Conservation (phyloP, 2,888 invertebrate genomes). For the Heliconius ethilla region DNA sequence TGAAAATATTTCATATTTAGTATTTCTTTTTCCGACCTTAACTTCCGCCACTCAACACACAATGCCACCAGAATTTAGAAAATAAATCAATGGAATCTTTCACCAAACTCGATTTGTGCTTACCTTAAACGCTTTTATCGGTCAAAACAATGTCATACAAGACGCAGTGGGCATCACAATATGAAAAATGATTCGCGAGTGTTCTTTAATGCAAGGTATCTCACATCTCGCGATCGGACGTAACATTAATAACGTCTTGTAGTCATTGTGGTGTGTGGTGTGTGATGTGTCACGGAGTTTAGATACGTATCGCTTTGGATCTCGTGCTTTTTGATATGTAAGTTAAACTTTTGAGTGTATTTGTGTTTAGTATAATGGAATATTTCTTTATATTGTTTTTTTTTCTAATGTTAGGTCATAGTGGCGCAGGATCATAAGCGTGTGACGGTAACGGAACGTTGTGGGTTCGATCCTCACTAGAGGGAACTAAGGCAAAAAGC, state of each 20-base stretch:
- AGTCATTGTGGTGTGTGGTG: conserved; percentile 57
- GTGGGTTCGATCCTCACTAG: too few species aligned
- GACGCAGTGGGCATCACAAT: conserved; percentile 43
- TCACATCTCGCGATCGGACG: conserved; percentile 68
- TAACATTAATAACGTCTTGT: conserved; percentile 76
- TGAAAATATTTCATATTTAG: too few species aligned
- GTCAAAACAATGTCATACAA: conserved; percentile 65
- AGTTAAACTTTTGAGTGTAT: background rate
- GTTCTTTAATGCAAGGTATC: conserved; percentile 76
- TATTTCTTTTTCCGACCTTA: too few species aligned
- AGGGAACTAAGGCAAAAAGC: too few species aligned
- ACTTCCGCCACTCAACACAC: too few species aligned
- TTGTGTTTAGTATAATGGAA: background rate
- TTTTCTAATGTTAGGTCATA: too few species aligned
- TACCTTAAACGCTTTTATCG: conserved; percentile 68
- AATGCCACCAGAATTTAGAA: background rate
- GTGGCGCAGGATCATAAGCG: too few species aligned
- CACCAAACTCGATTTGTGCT: conserved; percentile 27
- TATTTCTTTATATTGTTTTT: background rate
- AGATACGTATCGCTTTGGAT: conserved; percentile 57
- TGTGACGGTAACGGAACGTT: too few species aligned
- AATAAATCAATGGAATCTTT: conserved; percentile 7
- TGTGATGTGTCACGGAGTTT: conserved; percentile 59
- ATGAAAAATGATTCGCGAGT: conserved; percentile 55
- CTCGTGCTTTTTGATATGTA: conserved; percentile 34